These are phyloP conservation scores for Sebastes taczanowskii DNA, from an alignment of 2,797 vertebrate genomes.

Conservation along the genomic window DNA sequence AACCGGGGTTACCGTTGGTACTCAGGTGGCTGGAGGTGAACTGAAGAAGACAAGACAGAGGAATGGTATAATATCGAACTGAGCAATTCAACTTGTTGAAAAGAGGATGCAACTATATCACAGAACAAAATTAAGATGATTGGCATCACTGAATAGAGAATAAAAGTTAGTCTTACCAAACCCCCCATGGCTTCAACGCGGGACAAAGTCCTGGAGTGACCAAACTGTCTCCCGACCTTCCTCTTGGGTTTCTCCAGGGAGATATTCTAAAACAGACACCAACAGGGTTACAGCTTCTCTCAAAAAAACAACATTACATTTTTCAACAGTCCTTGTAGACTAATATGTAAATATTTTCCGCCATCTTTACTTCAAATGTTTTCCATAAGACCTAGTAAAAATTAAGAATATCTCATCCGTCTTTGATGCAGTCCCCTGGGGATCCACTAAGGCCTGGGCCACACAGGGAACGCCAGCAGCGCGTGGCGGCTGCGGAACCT, in stretches of 20 bases:
- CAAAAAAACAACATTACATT: background rate
- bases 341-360: background rate
- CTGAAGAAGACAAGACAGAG: constrained; percentile 24
- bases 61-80: too few relatives aligned
- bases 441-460: background rate
- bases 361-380: background rate
- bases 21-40: constrained; percentile 68
- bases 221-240: constrained; percentile 59
- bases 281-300: background rate
- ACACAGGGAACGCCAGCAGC: too few relatives aligned
- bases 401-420: background rate
- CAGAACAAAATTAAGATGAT: background rate
- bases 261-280: constrained; percentile 69
- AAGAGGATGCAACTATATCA: background rate
- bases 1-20: constrained; percentile 19
- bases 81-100: background rate
- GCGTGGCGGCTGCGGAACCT: too few relatives aligned
- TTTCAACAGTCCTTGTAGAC: background rate
- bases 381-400: background rate
- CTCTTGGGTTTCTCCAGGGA: constrained; percentile 80
- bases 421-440: background rate
- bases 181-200: constrained; percentile 74
- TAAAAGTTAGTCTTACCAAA: constrained; percentile 53
- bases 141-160: background rate
- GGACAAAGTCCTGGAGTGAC: constrained; percentile 81